Percentiles rank a stretch among this genome's conserved stretches.
These are phyloP conservation scores for Musca domestica DNA, from an alignment of 1,140 invertebrate species.

Conservation along the genomic window DNA sequence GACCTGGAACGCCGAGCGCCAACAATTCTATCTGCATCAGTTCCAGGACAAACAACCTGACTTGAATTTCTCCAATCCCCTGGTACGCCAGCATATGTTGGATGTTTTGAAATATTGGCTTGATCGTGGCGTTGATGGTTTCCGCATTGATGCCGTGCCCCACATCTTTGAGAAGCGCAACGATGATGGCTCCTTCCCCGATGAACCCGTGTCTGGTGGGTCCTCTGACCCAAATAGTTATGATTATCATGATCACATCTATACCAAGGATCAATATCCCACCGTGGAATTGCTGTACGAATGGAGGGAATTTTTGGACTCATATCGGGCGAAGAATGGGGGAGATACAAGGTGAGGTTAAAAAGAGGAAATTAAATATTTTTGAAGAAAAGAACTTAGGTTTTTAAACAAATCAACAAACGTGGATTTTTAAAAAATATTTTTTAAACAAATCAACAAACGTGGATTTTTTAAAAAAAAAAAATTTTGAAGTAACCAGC, in stretches of 20 bases:
- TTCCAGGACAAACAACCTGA: conserved; percentile 66
- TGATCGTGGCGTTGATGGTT: conserved; percentile 72
- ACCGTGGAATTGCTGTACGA: conserved; percentile 58
- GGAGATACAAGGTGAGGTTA: conserved; percentile 33
- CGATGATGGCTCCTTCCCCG: conserved; percentile 56
- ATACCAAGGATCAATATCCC: conserved; percentile 57
- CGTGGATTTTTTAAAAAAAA: too few relatives aligned
- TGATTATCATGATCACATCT: conserved; percentile 57
- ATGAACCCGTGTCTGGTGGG: conserved; percentile 54
- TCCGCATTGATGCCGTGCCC: conserved; percentile 67
- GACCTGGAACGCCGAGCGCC: conserved; percentile 60
- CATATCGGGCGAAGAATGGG: conserved; percentile 48
- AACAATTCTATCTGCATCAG: conserved; percentile 68
- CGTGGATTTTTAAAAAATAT: background rate
- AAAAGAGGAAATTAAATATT: background rate
- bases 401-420: background rate
- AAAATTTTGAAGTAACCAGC: too few relatives aligned
- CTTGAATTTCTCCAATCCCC: conserved; percentile 65
- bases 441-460: too few relatives aligned
- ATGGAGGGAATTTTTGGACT: conserved; percentile 59
- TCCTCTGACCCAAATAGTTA: conserved; percentile 52
- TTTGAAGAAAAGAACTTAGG: background rate
- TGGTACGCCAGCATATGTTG: conserved; percentile 64
- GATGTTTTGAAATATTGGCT: conserved; percentile 73
- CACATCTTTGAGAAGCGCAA: conserved; percentile 63